Conservation (phyloP, 2,797 vertebrate genomes). For the Alauda arvensis region DNA sequence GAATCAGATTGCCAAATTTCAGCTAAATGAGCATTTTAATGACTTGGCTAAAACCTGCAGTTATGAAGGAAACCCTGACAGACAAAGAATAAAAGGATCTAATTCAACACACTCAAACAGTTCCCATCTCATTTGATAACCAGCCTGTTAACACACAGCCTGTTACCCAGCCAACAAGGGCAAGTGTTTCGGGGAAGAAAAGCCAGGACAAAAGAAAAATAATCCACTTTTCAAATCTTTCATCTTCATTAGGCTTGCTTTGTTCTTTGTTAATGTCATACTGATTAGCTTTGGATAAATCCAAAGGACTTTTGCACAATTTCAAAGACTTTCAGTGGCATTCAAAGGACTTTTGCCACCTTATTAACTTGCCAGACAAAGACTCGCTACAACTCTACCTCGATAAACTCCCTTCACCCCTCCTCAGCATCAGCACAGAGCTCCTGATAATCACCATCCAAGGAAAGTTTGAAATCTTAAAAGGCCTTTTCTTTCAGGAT, state of each 20-base stretch:
- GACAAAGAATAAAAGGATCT: conserved; percentile 1
- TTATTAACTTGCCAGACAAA: not conserved
- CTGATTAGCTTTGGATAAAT: conserved; percentile 32
- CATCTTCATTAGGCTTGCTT: conserved; percentile 44
- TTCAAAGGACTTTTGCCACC: not conserved
- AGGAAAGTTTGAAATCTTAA: not conserved
- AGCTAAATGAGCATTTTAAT: conserved; percentile 6
- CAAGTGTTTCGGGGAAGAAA: not conserved
- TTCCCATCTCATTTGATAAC: not conserved
- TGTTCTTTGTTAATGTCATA: conserved; percentile 40
- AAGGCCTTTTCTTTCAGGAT: not conserved
- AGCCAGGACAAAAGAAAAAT: not conserved
- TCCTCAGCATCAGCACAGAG: not conserved
- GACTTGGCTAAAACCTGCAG: not conserved
- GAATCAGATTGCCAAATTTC: conserved; percentile 3
- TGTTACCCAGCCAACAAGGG: conserved; percentile 15
- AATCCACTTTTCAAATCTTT: conserved; percentile 18
- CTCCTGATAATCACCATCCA: not conserved
- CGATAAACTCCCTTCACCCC: not conserved
- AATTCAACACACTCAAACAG: not conserved
- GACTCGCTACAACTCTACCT: not conserved
- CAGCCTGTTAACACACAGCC: not conserved
- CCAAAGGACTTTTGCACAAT: conserved; percentile 27
- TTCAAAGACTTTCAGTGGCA: conserved; percentile 14
- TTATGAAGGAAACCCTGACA: conserved; percentile 1